Evolutionary conservation across 92 coral and sea anemone species (phyloP), one percentile per base, ranked within the genome.

Genomic region (Umimayanthus kanabou): DNA sequence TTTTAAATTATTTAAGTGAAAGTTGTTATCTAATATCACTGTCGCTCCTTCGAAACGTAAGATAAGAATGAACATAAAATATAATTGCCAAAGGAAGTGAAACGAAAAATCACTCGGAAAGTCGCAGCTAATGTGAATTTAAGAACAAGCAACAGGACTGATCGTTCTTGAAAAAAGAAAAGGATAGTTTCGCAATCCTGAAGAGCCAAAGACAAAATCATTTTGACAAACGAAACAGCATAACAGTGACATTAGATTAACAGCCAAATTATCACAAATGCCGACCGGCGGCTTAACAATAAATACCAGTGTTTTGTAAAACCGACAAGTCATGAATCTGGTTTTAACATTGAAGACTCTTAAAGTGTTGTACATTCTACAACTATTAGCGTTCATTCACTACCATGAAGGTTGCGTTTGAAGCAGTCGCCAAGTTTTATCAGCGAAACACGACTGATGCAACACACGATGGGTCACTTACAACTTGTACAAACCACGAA

Each of bases 191-290:
- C 23, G 37, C 23, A 57, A 57, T 15, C 16, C 66, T 57, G 22
- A 57, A 18, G 25, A 61, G 69, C 69, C 4, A 20, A 2, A 20
- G 4, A 61, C 4, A 61, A 20, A 3, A 18, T 61, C 2, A 61
- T 5, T 18, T 2, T 14, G 9, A 61, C 4, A 61, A 61, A 22
- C 69, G 15, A 61, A 80, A 20, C n/a, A 6, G 57, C 58, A 28
- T 33, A 83, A 18, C 87, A 25, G 87, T 47, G 77, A 83, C 29
- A 42, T 15, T 50, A 43, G 26, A 83, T 50, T 70, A 70, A 33
- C 78, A 70, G 43, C 15, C 53, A 14, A 16, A 23, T 7, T 20
- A 47, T 14, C 22, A 26, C 66, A 39, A 75, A 23, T 6, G 26
- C 78, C 43, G 42, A 25, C 86, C 42, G 6, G 77, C 87, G 66